A percentile compares a stretch with the other conserved stretches of the same genome.
These are phyloP conservation scores for Styela clava DNA, from an alignment of 23 tunicate genomes.

Conservation along the genomic window DNA sequence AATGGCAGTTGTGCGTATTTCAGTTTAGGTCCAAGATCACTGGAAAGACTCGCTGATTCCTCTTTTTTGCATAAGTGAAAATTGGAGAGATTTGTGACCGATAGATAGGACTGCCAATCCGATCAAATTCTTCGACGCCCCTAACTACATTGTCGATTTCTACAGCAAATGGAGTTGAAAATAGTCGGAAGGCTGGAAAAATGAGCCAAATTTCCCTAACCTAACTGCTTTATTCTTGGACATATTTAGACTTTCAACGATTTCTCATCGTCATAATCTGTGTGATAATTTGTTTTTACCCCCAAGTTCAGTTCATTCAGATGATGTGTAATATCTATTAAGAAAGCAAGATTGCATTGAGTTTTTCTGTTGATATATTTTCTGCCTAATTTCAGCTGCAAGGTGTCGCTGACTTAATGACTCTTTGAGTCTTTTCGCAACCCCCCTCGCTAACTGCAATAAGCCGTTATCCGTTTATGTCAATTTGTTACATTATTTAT, in stretches of 20 bases:
- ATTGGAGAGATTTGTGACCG: no score
- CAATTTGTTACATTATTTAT: no score
- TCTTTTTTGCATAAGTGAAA: no score
- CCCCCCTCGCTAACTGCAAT: no score
- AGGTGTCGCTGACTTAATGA: no score
- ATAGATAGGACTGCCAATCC: conserved; percentile 31
- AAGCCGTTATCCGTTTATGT: no score
- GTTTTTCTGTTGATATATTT: no score
- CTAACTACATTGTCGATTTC: conserved; percentile 22
- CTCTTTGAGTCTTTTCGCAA: no score
- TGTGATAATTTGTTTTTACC: conserved; percentile 40
- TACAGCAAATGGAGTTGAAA: conserved; percentile 37
- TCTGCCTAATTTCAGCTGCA: no score
- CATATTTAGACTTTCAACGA: conserved; percentile 33
- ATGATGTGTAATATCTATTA: conserved; percentile 42
- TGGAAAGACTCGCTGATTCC: no score
- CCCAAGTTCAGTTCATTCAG: conserved; percentile 22
- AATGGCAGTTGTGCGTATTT: no score
- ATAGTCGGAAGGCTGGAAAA: conserved; percentile 28
- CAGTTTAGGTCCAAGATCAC: no score
- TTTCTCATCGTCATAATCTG: conserved; percentile 35
- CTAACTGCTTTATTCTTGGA: conserved; percentile 30
- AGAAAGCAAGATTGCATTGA: conserved; percentile 31
- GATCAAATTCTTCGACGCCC: conserved; percentile 28
- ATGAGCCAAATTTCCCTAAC: conserved; percentile 33